Conservation (phyloP, 2,888 invertebrate species). For the Cloeon dipterum region DNA sequence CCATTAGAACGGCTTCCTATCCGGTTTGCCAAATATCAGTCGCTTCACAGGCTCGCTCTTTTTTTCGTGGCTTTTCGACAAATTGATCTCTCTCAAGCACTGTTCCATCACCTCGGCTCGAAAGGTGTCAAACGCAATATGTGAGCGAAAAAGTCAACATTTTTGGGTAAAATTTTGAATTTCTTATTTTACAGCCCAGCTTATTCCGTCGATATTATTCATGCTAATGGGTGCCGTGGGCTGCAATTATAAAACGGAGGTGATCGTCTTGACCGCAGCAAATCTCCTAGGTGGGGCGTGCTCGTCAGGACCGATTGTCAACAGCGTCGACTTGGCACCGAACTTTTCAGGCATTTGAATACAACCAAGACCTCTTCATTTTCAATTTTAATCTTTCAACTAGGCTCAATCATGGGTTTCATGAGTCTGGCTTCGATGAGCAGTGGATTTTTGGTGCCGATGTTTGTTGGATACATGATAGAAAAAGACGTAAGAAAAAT, state of each 20-base stretch:
- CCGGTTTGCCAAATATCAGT: constrained; percentile 3
- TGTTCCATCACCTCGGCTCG: constrained; percentile 1
- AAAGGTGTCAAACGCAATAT: constrained; percentile 2
- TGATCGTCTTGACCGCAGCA: constrained; percentile 1
- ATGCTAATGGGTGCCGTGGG: constrained; percentile 3
- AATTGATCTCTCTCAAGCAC: not conserved
- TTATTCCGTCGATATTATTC: constrained; percentile 2
- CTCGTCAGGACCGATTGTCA: constrained; percentile 3
- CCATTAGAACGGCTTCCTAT: constrained; percentile 4
- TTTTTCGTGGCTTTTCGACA: constrained; percentile 2
- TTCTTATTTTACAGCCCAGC: no score
- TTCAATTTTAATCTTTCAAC: no score
- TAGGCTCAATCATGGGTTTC: constrained; percentile 1
- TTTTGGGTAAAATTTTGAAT: no score
- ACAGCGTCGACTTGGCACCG: constrained; percentile 3
- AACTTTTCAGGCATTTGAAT: constrained; percentile 4
- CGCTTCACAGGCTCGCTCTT: constrained; percentile 1
- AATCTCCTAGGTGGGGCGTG: constrained; percentile 2
- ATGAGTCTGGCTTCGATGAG: constrained; percentile 3
- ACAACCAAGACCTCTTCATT: no score
- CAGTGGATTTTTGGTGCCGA: constrained; percentile 3
- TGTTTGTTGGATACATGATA: constrained; percentile 2
- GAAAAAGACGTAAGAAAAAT: constrained; percentile 3
- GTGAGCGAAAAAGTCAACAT: no score
- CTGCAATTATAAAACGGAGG: constrained; percentile 2